Conservation (phyloP, 1,140 invertebrate genomes). For the Cydia amplana region DNA sequence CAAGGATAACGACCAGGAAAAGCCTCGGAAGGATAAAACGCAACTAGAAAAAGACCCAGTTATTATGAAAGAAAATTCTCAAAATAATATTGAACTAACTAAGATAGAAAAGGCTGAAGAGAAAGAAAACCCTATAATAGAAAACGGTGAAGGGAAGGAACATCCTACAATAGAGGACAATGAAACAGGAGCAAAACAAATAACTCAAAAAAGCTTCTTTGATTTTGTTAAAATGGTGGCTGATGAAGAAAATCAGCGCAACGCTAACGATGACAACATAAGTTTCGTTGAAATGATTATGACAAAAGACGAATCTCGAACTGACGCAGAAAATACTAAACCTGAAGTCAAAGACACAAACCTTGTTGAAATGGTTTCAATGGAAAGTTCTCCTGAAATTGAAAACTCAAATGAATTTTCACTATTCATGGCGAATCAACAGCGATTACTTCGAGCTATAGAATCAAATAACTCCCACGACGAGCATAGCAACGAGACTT, state of each 20-base stretch:
- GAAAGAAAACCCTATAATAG: background rate
- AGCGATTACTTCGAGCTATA: constrained; percentile 41
- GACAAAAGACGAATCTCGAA: background rate
- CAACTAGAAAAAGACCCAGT: background rate
- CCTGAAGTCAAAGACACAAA: background rate
- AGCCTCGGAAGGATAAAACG: background rate
- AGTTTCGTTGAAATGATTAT: background rate
- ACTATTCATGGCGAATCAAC: constrained; percentile 41
- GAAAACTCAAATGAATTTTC: constrained; percentile 35
- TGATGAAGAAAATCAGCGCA: constrained; percentile 2
- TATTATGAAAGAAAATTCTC: background rate
- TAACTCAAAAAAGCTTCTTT: background rate
- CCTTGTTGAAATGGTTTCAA: constrained; percentile 16
- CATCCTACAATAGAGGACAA: background rate
- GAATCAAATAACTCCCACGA: constrained; percentile 15
- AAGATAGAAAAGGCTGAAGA: background rate
- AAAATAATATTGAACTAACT: background rate
- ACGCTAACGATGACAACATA: background rate
- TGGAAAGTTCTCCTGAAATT: background rate
- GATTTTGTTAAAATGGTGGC: background rate
- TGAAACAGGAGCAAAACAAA: background rate
- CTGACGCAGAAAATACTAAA: background rate
- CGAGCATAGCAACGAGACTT: background rate
- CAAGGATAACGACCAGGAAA: background rate
- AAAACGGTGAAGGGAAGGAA: background rate